Conservation (phyloP, 2,797 vertebrate species). For the Leucoraja ocellata region DNA sequence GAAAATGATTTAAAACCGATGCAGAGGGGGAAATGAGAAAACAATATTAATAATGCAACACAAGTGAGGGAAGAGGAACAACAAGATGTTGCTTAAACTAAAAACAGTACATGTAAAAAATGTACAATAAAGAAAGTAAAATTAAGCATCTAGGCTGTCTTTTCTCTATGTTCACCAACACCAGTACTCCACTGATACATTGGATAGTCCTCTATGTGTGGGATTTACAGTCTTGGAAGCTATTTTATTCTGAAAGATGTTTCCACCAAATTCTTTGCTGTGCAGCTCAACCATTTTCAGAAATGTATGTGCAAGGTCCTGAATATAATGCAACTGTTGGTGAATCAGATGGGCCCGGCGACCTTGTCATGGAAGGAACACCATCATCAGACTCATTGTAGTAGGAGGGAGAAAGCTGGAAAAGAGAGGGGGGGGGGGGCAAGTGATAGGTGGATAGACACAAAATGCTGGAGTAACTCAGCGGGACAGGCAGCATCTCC, state of each 20-base stretch:
- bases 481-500: too few relatives aligned
- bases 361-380: neutral
- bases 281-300: neutral
- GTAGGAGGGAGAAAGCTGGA: too few relatives aligned
- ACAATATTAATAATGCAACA: neutral
- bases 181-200: neutral
- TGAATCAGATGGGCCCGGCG: neutral
- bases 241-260: neutral
- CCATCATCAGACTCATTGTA: too few relatives aligned
- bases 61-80: neutral
- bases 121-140: too few relatives aligned
- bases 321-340: neutral
- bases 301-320: too few relatives aligned
- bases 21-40: neutral
- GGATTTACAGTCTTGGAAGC: neutral
- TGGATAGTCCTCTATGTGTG: neutral
- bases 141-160: too few relatives aligned
- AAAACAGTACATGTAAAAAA: neutral
- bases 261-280: neutral
- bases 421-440: too few relatives aligned
- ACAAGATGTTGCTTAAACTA: neutral
- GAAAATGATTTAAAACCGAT: neutral
- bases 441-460: too few relatives aligned
- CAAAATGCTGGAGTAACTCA: too few relatives aligned
- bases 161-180: neutral